Evolutionary conservation across 2,888 invertebrate genomes (phyloP), one percentile per base, ranked within the genome.

Genomic region (Dichetophora obliterata): DNA sequence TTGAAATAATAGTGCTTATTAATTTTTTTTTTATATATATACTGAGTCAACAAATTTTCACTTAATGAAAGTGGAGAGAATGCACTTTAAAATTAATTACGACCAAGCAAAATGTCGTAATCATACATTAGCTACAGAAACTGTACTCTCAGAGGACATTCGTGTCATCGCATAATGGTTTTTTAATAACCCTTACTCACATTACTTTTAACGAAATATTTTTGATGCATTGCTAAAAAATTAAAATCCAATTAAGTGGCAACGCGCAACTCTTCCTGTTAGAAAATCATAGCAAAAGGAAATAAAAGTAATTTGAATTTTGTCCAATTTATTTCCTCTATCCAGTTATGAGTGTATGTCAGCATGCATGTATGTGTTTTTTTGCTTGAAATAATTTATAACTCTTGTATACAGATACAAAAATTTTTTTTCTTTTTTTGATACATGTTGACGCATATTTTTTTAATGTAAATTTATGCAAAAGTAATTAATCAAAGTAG

Each of bases 391-490:
- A 34, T 52, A 54, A 31, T 31, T 34, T 14, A 34, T 5, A 48
- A 24, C 31, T 63, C 19, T 71, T n/a, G n/a, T n/a, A n/a, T n/a
- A 68, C 11, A 14, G 22, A 71, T 19, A 57, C 14, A 63, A 34
- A 34, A n/a, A n/a, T 14, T 11, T 0, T 5, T 11, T 11, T 43
- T 34, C 3, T 63, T 14, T 9, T 24, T 5, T 27, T 9, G 1
- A 9, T 24, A 76, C 72, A 73, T 66, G 68, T 61, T 78, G 77
- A 65, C 66, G 75, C 27, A 43, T 50, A 68, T 52, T 79, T 34
- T 65, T 76, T 69, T 80, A 80, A 3, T 80, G 81, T 76, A 82
- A 82, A 81, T 68, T 19, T 31, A 63, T 73, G 73, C 73, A 8
- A 14, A n/a, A 16, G 22, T 73, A 50, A 73, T 73, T 63, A 73